Evolutionary conservation across 2,113 vertebrate genomes (phyloP).

Genomic region (Thermophis baileyi): DNA sequence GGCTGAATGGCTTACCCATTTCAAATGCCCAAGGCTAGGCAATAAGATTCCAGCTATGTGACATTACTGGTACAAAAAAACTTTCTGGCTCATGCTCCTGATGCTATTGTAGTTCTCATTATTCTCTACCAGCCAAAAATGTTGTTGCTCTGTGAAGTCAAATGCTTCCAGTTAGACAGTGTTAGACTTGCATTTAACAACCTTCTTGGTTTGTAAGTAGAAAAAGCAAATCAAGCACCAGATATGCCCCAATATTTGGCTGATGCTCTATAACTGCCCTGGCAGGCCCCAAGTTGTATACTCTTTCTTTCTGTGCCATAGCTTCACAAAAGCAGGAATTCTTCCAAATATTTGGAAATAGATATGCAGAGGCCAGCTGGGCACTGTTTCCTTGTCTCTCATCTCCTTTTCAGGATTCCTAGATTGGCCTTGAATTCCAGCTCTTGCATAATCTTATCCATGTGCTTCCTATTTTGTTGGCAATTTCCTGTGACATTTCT

Average conservation of each 20-base stretch:
- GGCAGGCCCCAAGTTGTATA: not conserved
- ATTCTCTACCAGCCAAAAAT: not conserved
- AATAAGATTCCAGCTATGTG: too few species aligned
- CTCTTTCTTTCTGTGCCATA: too few species aligned
- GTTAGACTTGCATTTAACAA: not conserved
- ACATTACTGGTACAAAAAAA: not conserved
- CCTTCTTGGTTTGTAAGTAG: not conserved
- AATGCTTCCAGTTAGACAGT: not conserved
- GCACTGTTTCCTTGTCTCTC: not conserved
- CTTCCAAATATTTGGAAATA: not conserved
- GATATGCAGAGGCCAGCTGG: too few species aligned
- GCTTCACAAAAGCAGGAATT: not conserved
- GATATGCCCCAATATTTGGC: not conserved
- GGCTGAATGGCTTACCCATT: not conserved
- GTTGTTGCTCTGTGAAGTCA: not conserved
- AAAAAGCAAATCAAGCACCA: not conserved
- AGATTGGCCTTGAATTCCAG: not conserved
- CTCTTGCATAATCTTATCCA: not conserved
- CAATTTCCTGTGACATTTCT: conserved; percentile 34
- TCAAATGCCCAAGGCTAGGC: not conserved
- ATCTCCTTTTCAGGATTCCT: not conserved
- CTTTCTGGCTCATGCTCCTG: not conserved
- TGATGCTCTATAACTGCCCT: not conserved
- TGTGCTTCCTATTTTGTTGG: not conserved
- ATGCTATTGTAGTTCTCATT: not conserved